These are phyloP conservation scores for Trididemnum miniatum DNA, from an alignment of 23 tunicate genomes.

Conservation along the genomic window DNA sequence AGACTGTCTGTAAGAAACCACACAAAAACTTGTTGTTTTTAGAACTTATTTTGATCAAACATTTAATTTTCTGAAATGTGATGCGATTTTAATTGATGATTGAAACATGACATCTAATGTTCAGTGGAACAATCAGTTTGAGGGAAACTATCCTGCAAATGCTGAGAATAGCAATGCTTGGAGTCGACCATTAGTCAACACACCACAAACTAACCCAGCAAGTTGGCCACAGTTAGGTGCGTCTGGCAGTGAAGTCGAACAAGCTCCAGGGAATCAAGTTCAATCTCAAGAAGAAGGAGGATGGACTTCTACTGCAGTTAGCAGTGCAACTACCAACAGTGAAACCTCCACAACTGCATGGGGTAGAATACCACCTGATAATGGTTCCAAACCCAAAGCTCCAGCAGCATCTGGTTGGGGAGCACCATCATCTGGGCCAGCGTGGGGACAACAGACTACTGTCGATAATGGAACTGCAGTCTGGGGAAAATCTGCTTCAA, in stretches of 20 bases:
- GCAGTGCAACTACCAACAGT: slow-evolving; percentile 20
- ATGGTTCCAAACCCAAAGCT: background rate
- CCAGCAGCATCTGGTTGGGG: slow-evolving; percentile 76
- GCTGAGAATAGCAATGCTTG: slow-evolving; percentile 6
- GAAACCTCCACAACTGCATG: slow-evolving; percentile 51
- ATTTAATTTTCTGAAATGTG: too few species aligned
- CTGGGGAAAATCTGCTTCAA: slow-evolving; percentile 61
- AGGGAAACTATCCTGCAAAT: slow-evolving; percentile 8
- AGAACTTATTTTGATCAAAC: too few species aligned
- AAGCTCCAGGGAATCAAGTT: slow-evolving; percentile 20
- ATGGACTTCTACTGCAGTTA: slow-evolving; percentile 38
- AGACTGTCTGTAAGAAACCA: too few species aligned
- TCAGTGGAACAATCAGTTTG: slow-evolving; percentile 45
- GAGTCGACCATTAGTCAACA: slow-evolving; percentile 43
- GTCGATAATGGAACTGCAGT: slow-evolving; percentile 74
- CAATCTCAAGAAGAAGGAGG: slow-evolving; percentile 50
- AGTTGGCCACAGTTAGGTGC: slow-evolving; percentile 93
- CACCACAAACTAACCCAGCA: slow-evolving; percentile 82
- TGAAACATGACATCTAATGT: slow-evolving; percentile 37
- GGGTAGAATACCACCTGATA: slow-evolving; percentile 42
- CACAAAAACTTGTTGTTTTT: too few species aligned
- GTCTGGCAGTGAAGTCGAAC: slow-evolving; percentile 33
- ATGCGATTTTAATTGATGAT: too few species aligned
- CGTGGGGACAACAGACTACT: slow-evolving; percentile 45
- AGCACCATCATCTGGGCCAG: slow-evolving; percentile 34